phyloP scores from a whole-genome alignment of 2,797 vertebrate species.

The Poecilia velifera region DNA sequence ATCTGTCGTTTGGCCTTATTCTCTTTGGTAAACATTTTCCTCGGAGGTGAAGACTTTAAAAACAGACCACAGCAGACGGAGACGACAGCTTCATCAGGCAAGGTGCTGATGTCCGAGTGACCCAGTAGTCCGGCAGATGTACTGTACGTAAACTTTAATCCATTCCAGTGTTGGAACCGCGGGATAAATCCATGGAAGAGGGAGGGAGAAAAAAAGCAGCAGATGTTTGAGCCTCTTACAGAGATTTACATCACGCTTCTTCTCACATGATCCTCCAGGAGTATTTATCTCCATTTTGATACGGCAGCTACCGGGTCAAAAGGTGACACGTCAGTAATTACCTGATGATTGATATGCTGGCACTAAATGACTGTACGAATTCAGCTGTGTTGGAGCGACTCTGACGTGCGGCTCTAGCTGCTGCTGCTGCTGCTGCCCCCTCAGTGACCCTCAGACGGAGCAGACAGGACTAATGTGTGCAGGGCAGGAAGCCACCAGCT shows the following conservation, averaged over 20 bases:
- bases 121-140: background rate
- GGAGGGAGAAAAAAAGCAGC: constrained; percentile 1
- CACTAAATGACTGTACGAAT: constrained; percentile 63
- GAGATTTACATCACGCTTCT: constrained; percentile 17
- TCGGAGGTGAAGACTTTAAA: background rate
- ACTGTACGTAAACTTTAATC: background rate
- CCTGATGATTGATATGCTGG: constrained; percentile 62
- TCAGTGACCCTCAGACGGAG: constrained; percentile 58
- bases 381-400: constrained; percentile 61
- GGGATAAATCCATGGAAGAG: background rate
- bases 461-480: constrained; percentile 48
- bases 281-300: constrained; percentile 50
- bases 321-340: constrained; percentile 57
- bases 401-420: constrained; percentile 48
- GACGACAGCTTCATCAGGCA: background rate
- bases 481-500: constrained; percentile 22
- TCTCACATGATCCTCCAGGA: constrained; percentile 35
- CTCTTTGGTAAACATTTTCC: background rate
- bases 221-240: constrained; percentile 4
- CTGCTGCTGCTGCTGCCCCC: constrained; percentile 54
- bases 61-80: background rate
- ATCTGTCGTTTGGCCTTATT: background rate
- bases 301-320: constrained; percentile 45
- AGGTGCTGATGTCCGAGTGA: background rate
- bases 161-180: background rate